Evolutionary conservation across 2,888 invertebrate genomes (phyloP), one percentile per base, ranked within the genome.

Genomic region (Amphipyra berbera): DNA sequence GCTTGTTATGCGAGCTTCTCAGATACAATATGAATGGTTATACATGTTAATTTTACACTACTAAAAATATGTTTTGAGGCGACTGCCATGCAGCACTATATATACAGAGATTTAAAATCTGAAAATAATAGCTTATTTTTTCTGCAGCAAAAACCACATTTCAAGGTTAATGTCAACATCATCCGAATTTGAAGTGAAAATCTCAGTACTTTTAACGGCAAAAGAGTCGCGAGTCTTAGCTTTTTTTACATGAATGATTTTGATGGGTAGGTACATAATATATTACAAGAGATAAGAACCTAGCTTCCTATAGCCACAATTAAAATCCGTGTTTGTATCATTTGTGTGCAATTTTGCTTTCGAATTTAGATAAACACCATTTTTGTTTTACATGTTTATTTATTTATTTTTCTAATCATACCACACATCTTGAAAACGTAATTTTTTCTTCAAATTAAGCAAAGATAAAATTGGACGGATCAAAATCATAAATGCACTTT

Each of bases 401-500:
- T 55, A 56, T 47, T 53, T 33, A 1, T 7, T 54, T 35, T 49
- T 54, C 7, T 10, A 10, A 35, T 44, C 10, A 37, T 10, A 41
- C 14, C 0, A n/a, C 5, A 27, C 15, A 27, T 42, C 27, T 13
- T 41, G 0, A 38, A 40, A 33, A 15, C 14, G 1, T 27, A 8
- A 9, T 21, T 21, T 21, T 21, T 10, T 37, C 10, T 9, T 38
- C 5, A 35, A 37, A 30, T 45, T 53, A 89, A n/a, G 88, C 81
- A 58, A 89, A 90, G 4, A 87, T 60, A 47, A 88, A 90, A 64
- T 82, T 86, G 0, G 61, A 61, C 0, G 89, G 86, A 56, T 87
- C 83, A 9, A 73, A 79, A 0, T 90, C 88, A 55, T 89, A 87
- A 21, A 86, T 73, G 48, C 90, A 90, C 55, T 88, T 90, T 0